Base-by-base conservation (phyloP, 2,113 vertebrate species). In the Antechinus stuartii region DNA sequence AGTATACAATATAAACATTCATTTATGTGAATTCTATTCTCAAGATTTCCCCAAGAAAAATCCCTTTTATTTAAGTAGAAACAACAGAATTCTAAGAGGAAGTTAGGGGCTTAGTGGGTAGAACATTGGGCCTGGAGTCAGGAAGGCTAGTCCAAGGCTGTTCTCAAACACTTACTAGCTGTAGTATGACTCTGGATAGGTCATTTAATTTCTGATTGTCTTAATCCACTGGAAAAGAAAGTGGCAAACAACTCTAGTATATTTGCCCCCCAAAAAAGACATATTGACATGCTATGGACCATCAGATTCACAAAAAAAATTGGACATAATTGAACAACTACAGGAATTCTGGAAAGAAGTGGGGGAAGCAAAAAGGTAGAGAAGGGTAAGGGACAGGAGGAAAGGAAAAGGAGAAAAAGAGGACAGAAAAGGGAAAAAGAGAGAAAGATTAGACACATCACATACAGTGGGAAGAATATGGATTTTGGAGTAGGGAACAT, bases 1-100 rank as follows among this genome's bases (percentile, higher is more conserved):
- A 94, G 35, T 68, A 89, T 4, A 94, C 26, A 96, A 90, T 94
- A 30, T 91, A 2, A 23, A 93, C 25, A 54, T 54, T 91, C 30
- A 54, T 6, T 55, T 42, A 91, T 1, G 5, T 89, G 90, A 92
- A 92, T 92, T 56, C 25, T 68, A 68, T 56, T 55, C 16, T 49
- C 11, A 30, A 10, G 27, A 89, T 90, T 84, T 53, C 30, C 46
- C 27, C n/a, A 26, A n/a, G 84, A 94, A 49, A 91, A 55, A 50
- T 35, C 30, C 89, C 12, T 42, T 93, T 26, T 54, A 91, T 26
- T n/a, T 2, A 54, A 23, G 23, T 76, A 94, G 56, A n/a, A 25
- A n/a, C 47, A 92, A 93, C 54, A 91, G 24, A 23, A 68, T 14
- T 11, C 1, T 50, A 7, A 19, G 1, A 90, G 47, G 24, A 19